Base-by-base conservation (phyloP, 2,888 invertebrate genomes). In the Drosophila pseudotakahashii region DNA sequence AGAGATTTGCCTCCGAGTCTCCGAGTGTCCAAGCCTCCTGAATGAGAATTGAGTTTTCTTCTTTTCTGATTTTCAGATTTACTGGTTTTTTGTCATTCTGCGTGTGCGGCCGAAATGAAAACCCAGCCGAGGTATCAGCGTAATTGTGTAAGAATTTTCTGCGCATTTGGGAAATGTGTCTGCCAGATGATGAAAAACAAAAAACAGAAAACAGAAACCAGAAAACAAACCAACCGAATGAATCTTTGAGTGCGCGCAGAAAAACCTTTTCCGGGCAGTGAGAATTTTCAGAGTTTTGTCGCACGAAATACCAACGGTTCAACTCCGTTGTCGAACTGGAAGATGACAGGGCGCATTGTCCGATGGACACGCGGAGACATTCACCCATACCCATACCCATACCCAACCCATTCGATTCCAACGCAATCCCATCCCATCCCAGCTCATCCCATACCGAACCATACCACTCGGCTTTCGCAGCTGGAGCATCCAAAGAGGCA, bases 271-370 rank as follows among this genome's bases (percentile, higher is more conserved):
- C 59, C 60, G 72, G 68, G 52, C 66, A 74, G 73, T 71, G 70
- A 72, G 74, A 76, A 63, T 72, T 71, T 71, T 71, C 51, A 71
- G 73, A 78, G 81, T 78, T 83, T 70, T 82, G 86, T 83, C 81
- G 83, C 84, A 86, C 79, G 74, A 83, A 77, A 74, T 74, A 64
- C 66, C 84, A 82, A 82, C 87, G 87, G 82, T 86, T 81, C 81
- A 86, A 53, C 66, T 64, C 87, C 87, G 81, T 83, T 79, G 84
- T 82, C 87, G 79, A 82, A 83, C 82, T 82, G 72, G 68, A 74
- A 77, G 87, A 82, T 82, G 82, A 82, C 84, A 79, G 58, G 69
- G 84, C 79, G 47, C 59, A 59, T 70, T 55, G 58, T 67, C 70
- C 75, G 63, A 73, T 72, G 61, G 61, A 30, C 61, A 57, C 71